Evolutionary conservation across 2,888 invertebrate genomes (phyloP), one percentile per base, ranked within the genome.

Genomic region (Macaria notata): DNA sequence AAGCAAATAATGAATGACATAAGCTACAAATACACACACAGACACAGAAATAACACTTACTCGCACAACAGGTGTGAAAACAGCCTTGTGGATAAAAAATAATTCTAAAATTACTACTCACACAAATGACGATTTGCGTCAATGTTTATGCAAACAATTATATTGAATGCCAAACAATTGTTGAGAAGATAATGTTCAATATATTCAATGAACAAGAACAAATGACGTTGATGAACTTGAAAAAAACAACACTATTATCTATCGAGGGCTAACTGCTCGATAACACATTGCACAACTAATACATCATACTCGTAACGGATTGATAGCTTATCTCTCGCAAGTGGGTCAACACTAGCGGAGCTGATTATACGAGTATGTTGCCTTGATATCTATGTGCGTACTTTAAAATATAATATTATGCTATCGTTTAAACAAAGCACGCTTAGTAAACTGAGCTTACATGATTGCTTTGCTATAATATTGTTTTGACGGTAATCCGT

Each of bases 301-400:
- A 84, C 77, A 83, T 81, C 76, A 81, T 67, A 75, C 77, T 76
- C 68, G 66, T 71, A 75, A 73, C 68, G 63, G 66, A 71, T 68
- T 76, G 86, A 88, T 88, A 86, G 75, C 72, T 83, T 86, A 88
- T 88, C 86, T 71, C 61, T 63, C 59, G 70, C 79, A 88, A 87
- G 74, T 88, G 70, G 88, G 88, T 87, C 87, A 88, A 78, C 71
- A 78, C 75, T 75, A 78, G 78, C 75, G 70, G 66, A 70, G 73
- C 74, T 69, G 75, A 80, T 78, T 70, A 66, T 61, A 49, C 33
- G 5, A 50, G 33, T 42, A n/a, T n/a, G n/a, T n/a, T n/a, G n/a
- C n/a, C n/a, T n/a, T n/a, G n/a, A n/a, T n/a, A n/a, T n/a, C n/a
- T n/a, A n/a, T n/a, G n/a, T n/a, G n/a, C n/a, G n/a, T n/a, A n/a